Conservation (phyloP, 1,140 invertebrate species). For the Cecropterus lyciades region DNA sequence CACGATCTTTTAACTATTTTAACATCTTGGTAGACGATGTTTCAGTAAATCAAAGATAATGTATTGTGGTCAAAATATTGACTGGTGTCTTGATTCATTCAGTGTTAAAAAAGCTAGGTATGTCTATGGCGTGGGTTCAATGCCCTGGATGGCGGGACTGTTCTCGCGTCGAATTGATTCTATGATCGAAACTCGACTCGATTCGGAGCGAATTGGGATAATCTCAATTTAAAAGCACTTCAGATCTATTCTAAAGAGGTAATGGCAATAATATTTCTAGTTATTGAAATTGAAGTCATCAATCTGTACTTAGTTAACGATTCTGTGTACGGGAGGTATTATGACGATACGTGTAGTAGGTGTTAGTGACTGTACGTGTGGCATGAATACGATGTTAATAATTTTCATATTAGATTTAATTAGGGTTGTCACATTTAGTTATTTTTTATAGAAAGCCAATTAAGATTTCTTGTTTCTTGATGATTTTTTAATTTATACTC, state of each 20-base stretch:
- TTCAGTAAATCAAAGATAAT: neutral
- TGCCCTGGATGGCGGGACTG: constrained; percentile 35
- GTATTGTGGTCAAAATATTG: constrained; percentile 9
- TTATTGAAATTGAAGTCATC: constrained; percentile 23
- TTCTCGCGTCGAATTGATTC: constrained; percentile 50
- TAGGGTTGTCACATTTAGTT: too few species aligned
- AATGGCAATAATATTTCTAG: constrained; percentile 24
- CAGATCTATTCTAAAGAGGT: constrained; percentile 24
- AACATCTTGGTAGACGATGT: too few species aligned
- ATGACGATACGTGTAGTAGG: neutral
- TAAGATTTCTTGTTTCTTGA: too few species aligned
- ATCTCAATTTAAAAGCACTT: constrained; percentile 42
- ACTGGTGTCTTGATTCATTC: constrained; percentile 8
- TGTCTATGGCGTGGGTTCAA: constrained; percentile 37
- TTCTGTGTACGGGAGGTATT: constrained; percentile 1
- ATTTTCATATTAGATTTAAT: too few species aligned
- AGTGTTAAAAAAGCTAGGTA: constrained; percentile 32
- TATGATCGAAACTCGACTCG: constrained; percentile 39
- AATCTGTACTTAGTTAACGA: constrained; percentile 10
- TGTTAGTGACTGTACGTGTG: neutral
- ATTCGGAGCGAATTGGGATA: constrained; percentile 51
- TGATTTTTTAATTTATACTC: too few species aligned
- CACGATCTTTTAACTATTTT: too few species aligned
- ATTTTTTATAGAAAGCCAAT: too few species aligned
- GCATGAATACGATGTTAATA: neutral